Conservation (phyloP, 2,888 invertebrate genomes). For the Pachycephus smyrnensis region DNA sequence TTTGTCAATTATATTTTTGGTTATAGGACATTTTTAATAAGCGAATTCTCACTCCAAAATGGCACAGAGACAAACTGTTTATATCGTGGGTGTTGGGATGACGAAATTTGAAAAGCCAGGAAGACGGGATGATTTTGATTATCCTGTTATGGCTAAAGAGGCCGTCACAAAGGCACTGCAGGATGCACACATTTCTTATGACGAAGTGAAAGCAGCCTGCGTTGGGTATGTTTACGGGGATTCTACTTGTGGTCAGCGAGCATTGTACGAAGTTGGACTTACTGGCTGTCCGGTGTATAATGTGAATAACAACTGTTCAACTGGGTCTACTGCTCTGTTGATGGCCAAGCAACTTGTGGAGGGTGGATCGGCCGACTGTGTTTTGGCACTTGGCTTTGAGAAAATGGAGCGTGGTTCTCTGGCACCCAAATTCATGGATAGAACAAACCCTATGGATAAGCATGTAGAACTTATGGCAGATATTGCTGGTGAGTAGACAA, state of each 20-base stretch:
- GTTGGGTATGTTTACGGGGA: slow-evolving; percentile 97
- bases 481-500: slow-evolving; percentile 71
- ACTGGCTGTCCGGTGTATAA: slow-evolving; percentile 98
- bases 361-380: slow-evolving; percentile 87
- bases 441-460: slow-evolving; percentile 90
- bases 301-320: slow-evolving; percentile 98
- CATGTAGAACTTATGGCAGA: slow-evolving; percentile 90
- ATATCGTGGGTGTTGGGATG: slow-evolving; percentile 97
- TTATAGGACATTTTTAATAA: not conserved
- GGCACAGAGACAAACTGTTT: slow-evolving; percentile 71
- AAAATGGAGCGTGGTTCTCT: slow-evolving; percentile 97
- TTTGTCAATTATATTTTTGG: not conserved
- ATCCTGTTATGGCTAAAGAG: slow-evolving; percentile 95
- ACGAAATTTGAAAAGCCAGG: slow-evolving; percentile 98
- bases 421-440: slow-evolving; percentile 78
- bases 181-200: slow-evolving; percentile 84
- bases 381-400: slow-evolving; percentile 95
- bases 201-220: slow-evolving; percentile 87
- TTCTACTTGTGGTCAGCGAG: slow-evolving; percentile 95
- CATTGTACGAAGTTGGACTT: slow-evolving; percentile 93
- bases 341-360: slow-evolving; percentile 94
- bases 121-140: slow-evolving; percentile 82
- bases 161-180: slow-evolving; percentile 88
- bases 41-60: slow-evolving; percentile 34
- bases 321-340: slow-evolving; percentile 92